Evolutionary conservation across 1,140 invertebrate genomes (phyloP), one percentile per base, ranked within the genome.

Genomic region (Stegodyphus mimosarum): DNA sequence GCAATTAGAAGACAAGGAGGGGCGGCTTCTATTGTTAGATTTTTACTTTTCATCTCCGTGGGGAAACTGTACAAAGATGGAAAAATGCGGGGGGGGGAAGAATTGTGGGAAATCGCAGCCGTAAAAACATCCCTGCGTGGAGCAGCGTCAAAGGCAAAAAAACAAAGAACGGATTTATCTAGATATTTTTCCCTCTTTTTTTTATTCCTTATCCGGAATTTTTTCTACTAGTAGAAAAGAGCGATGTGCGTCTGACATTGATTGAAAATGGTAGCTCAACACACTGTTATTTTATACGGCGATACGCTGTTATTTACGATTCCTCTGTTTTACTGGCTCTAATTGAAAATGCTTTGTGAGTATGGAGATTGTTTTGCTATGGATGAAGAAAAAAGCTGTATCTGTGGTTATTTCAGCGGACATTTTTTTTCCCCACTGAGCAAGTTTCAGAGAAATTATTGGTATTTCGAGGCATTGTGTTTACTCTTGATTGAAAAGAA

Each of bases 11-110:
- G 66, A 17, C 13, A 67, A 63, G 53, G 75, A 70, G 49, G 66
- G n/a, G 77, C 15, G 77, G 64, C 15, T 9, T 15, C n/a, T 48
- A 77, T 79, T 79, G 64, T 79, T 79, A 72, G 18, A 70, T 79
- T 79, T 55, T 79, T 33, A 33, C 33, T 33, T 33, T 33, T 33
- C 33, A 66, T 79, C 66, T 52, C 66, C 48, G 17, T 55, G 55
- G 6, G 64, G 50, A 55, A 77, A 55, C 50, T 50, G 64, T 64
- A 15, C 60, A 50, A 17, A 13, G 15, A 51, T 60, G 10, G 66
- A 53, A 69, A 78, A n/a, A 9, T 9, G 66, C n/a, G 51, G 17
- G 33, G 33, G 13, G 49, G 74, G 49, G 7, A 17, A 17, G 52
- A 60, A 60, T 10, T 17, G 33, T 7, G 33, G 50, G 13, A 69